Percentiles rank a stretch among this genome's conserved stretches.
phyloP scores from a whole-genome alignment of 2,797 vertebrate species.

The Trichosurus vulpecula region DNA sequence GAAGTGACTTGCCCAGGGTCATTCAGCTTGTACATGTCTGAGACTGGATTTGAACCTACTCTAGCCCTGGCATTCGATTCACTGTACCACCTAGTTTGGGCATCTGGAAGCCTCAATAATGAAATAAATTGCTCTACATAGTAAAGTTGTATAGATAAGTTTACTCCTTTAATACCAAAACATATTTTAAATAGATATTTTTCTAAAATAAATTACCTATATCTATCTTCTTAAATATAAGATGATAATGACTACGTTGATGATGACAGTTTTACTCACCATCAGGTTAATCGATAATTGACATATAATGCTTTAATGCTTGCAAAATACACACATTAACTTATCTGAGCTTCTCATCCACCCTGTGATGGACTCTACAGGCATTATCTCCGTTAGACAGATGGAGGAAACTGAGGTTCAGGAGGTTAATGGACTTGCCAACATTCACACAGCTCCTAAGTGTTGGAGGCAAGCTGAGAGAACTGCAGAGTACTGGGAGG shows the following conservation, averaged over 20 bases:
- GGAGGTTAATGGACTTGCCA: neutral
- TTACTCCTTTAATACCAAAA: neutral
- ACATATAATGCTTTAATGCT: neutral
- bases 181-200: neutral
- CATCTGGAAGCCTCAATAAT: too few species aligned
- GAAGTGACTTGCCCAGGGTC: too few species aligned
- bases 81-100: neutral
- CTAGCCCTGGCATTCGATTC: too few species aligned
- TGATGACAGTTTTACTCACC: neutral
- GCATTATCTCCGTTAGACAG: neutral
- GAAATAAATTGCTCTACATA: neutral
- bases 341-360: neutral
- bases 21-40: too few species aligned
- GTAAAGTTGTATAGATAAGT: neutral
- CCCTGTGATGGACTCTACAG: neutral
- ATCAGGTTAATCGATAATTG: neutral
- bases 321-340: neutral
- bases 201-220: neutral
- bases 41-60: too few species aligned
- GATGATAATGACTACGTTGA: neutral
- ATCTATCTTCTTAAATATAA: neutral
- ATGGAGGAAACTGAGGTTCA: neutral
- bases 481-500: neutral
- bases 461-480: neutral
- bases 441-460: neutral